Conservation (phyloP, 2,797 vertebrate species). For the Odontamblyopus lacepedii region DNA sequence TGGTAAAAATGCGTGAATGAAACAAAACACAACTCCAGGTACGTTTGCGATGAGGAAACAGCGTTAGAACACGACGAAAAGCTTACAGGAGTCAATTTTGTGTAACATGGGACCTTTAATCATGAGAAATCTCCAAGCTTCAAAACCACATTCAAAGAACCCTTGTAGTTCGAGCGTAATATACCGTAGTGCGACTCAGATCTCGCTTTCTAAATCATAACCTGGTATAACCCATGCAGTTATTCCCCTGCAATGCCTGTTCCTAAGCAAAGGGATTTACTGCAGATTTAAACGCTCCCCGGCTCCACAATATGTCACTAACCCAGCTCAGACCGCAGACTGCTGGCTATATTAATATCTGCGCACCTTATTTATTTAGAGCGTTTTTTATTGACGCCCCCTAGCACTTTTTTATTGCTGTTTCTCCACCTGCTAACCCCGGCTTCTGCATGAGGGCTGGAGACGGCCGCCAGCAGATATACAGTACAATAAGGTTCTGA, state of each 20-base stretch:
- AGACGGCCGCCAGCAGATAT: slow-evolving; percentile 13
- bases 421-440: background rate
- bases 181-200: background rate
- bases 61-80: too few relatives aligned
- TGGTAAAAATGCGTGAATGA: too few relatives aligned
- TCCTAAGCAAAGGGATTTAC: background rate
- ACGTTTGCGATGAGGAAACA: too few relatives aligned
- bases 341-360: slow-evolving; percentile 54
- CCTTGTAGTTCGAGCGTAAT: background rate
- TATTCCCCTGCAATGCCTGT: background rate
- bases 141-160: background rate
- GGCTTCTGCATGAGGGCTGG: slow-evolving; percentile 15
- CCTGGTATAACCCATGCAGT: background rate
- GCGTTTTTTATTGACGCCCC: slow-evolving; percentile 51
- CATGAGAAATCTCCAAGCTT: background rate
- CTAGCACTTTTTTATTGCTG: slow-evolving; percentile 44
- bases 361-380: slow-evolving; percentile 60
- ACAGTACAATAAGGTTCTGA: slow-evolving; percentile 31
- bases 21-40: too few relatives aligned
- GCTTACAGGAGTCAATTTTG: too few relatives aligned
- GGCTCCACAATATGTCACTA: slow-evolving; percentile 26
- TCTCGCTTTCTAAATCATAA: background rate
- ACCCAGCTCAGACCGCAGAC: slow-evolving; percentile 29
- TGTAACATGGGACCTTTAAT: too few relatives aligned
- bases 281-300: slow-evolving; percentile 42